A percentile compares a stretch with the other conserved stretches of the same genome.
These are phyloP conservation scores for Maniola hyperantus DNA, from an alignment of 2,888 invertebrate species.

Conservation along the genomic window DNA sequence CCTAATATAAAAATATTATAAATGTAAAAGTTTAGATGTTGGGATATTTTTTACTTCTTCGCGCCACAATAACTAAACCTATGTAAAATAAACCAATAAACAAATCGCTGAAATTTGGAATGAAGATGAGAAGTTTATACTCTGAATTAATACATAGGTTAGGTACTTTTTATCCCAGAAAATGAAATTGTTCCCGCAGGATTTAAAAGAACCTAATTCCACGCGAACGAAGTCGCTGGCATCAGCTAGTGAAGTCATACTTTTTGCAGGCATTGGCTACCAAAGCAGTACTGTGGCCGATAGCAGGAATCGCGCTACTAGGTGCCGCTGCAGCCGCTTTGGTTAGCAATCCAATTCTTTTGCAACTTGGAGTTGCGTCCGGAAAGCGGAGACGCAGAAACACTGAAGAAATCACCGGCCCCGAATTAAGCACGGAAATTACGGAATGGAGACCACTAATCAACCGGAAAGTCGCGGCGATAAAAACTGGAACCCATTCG, in stretches of 20 bases:
- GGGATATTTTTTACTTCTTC: no score
- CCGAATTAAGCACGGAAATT: conserved; percentile 33
- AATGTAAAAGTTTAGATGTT: no score
- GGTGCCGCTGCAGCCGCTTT: conserved; percentile 92
- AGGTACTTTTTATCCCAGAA: no score
- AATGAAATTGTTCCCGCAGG: no score
- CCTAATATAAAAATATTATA: no score
- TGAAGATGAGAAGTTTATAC: no score
- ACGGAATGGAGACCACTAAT: conserved; percentile 23
- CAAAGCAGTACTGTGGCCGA: conserved; percentile 86
- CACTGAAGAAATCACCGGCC: conserved; percentile 54
- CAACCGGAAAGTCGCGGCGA: conserved; percentile 9
- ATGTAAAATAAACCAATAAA: no score
- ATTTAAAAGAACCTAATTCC: no score
- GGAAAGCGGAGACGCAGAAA: conserved; percentile 82
- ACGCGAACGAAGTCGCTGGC: no score
- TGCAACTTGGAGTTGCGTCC: conserved; percentile 89
- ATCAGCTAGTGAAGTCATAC: neutral
- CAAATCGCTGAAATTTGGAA: no score
- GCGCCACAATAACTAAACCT: no score
- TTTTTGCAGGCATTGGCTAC: conserved; percentile 80
- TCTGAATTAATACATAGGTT: no score
- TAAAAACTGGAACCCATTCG: conserved; percentile 8
- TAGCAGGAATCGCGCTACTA: conserved; percentile 90
- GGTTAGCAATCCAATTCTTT: conserved; percentile 88